These are phyloP conservation scores for Sinonovacula constricta DNA, from an alignment of 1,140 invertebrate species.

Conservation along the genomic window DNA sequence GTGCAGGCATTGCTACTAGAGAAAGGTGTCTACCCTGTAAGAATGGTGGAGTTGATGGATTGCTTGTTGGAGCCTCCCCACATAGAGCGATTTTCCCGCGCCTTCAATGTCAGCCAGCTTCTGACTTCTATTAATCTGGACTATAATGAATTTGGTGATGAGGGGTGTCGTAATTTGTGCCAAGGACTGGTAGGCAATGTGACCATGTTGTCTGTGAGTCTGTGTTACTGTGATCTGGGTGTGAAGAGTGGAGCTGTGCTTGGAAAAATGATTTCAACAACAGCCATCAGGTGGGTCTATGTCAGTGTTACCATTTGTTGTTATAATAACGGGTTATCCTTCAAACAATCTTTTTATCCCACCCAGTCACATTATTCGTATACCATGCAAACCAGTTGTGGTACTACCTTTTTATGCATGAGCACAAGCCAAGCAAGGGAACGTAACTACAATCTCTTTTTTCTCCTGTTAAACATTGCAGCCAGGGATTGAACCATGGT, in stretches of 20 bases:
- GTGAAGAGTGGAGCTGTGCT: constrained; percentile 67
- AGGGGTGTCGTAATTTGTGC: constrained; percentile 72
- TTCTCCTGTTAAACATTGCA: too few species aligned
- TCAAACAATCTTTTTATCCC: too few species aligned
- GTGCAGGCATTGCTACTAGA: constrained; percentile 71
- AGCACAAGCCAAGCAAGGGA: too few species aligned
- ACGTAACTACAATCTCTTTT: too few species aligned
- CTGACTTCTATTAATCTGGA: constrained; percentile 73
- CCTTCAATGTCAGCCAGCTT: constrained; percentile 62
- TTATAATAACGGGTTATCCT: too few species aligned
- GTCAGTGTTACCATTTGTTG: too few species aligned
- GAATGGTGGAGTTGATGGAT: constrained; percentile 71
- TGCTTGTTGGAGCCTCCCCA: constrained; percentile 70
- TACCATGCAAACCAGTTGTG: too few species aligned
- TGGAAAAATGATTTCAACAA: constrained; percentile 71
- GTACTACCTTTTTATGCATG: too few species aligned
- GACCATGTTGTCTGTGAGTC: constrained; percentile 72
- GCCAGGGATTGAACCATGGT: too few species aligned
- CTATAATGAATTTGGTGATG: constrained; percentile 78
- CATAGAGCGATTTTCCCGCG: constrained; percentile 64
- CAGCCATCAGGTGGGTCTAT: constrained; percentile 74
- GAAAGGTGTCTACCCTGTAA: constrained; percentile 70
- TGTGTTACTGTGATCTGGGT: constrained; percentile 71
- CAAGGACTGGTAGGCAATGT: constrained; percentile 71
- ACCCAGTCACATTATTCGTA: too few species aligned